These are phyloP conservation scores for Gymnocheta viridis DNA, from an alignment of 2,888 invertebrate genomes.

Conservation along the genomic window DNA sequence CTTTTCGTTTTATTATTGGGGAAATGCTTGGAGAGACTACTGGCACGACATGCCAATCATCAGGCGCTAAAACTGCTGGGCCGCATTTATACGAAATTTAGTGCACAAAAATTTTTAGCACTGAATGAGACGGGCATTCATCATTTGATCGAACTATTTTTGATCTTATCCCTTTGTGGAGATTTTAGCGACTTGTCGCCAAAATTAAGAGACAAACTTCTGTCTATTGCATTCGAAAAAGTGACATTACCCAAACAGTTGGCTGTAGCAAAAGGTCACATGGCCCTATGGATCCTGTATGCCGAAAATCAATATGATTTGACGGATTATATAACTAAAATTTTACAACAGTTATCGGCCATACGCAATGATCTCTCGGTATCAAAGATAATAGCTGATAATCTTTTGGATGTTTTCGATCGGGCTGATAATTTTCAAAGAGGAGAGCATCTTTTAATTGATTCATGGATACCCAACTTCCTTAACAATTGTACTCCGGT, in stretches of 20 bases:
- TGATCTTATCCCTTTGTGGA: constrained; percentile 77
- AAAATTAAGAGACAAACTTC: constrained; percentile 80
- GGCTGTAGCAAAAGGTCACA: constrained; percentile 80
- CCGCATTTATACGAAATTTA: constrained; percentile 84
- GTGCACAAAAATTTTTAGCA: constrained; percentile 83
- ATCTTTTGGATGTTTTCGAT: constrained; percentile 76
- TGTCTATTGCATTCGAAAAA: constrained; percentile 79
- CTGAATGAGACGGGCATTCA: constrained; percentile 84
- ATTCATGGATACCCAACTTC: constrained; percentile 80
- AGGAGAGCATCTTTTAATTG: constrained; percentile 79
- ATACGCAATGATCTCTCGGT: constrained; percentile 77
- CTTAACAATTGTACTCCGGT: constrained; percentile 76
- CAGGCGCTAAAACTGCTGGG: constrained; percentile 83
- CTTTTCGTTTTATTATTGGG: constrained; percentile 83
- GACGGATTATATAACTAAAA: constrained; percentile 77
- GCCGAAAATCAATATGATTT: constrained; percentile 79
- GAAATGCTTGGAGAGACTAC: constrained; percentile 76
- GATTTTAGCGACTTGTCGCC: constrained; percentile 77
- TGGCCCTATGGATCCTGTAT: constrained; percentile 80
- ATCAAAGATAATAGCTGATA: constrained; percentile 76
- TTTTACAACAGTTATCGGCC: constrained; percentile 76
- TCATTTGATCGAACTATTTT: constrained; percentile 83
- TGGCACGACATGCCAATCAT: constrained; percentile 66
- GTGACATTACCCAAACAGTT: constrained; percentile 77
- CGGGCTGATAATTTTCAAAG: constrained; percentile 76